Percentiles rank a stretch among this genome's conserved stretches.
Conservation (phyloP, 2,113 vertebrate species). For the Sinocyclocheilus rhinocerous region DNA sequence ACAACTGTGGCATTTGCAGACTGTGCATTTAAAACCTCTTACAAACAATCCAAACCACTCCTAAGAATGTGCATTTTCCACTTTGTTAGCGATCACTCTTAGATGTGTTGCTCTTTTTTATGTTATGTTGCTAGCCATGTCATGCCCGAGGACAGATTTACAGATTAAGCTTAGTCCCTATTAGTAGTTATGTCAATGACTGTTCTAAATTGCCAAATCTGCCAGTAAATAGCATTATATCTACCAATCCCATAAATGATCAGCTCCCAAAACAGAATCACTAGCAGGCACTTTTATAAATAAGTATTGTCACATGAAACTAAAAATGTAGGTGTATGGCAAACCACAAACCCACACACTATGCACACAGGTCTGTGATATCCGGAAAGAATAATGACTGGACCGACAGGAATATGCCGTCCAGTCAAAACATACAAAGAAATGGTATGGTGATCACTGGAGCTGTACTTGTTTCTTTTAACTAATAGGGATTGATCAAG, state of each 20-base stretch:
- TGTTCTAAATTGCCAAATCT: constrained; percentile 42
- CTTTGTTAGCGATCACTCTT: neutral
- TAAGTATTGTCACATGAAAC: neutral
- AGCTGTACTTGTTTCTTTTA: constrained; percentile 49
- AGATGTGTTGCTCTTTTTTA: neutral
- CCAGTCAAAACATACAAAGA: constrained; percentile 20
- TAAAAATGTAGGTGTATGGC: constrained; percentile 4
- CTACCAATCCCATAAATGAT: constrained; percentile 1
- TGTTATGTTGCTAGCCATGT: neutral
- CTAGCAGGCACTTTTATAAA: constrained; percentile 21
- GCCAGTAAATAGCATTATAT: constrained; percentile 7
- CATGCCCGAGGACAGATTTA: neutral
- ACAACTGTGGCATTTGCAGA: constrained; percentile 20
- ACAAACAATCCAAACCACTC: neutral
- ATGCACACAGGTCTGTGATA: constrained; percentile 54
- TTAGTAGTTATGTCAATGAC: constrained; percentile 11
- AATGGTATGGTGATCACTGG: constrained; percentile 37
- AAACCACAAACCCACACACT: constrained; percentile 45
- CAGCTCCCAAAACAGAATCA: constrained; percentile 2
- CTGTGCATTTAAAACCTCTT: constrained; percentile 15
- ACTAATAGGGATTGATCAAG: constrained; percentile 46
- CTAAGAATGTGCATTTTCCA: constrained; percentile 16
- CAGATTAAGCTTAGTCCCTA: neutral
- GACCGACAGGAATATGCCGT: constrained; percentile 45
- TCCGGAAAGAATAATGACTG: constrained; percentile 39